phyloP scores from a whole-genome alignment of 2,888 invertebrate species.

The Lacanobia wlatinum region DNA sequence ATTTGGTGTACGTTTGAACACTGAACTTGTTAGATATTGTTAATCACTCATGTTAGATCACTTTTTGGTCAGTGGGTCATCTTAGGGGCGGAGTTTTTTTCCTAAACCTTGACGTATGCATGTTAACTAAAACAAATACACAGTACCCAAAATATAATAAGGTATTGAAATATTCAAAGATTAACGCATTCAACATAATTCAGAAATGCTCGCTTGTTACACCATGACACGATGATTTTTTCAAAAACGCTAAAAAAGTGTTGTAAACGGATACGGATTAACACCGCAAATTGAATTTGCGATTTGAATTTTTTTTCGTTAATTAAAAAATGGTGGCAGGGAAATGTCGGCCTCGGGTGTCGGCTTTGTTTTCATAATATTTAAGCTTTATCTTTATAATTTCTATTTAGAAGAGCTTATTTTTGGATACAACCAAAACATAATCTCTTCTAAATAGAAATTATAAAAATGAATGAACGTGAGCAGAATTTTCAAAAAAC shows the following conservation, averaged over 20 bases:
- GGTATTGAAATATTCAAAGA: neutral
- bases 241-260: constrained; percentile 35
- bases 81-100: too few species aligned
- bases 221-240: constrained; percentile 57
- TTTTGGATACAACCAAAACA: too few species aligned
- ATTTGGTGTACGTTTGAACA: too few species aligned
- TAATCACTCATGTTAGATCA: too few species aligned
- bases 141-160: too few species aligned
- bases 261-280: constrained; percentile 43
- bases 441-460: too few species aligned
- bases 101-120: too few species aligned
- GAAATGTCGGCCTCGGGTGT: constrained; percentile 18
- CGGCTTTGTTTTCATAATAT: constrained; percentile 25
- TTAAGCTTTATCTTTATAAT: neutral
- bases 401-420: neutral
- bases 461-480: too few species aligned
- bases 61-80: too few species aligned
- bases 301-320: constrained; percentile 39
- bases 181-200: constrained; percentile 19
- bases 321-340: constrained; percentile 41
- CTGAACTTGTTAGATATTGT: too few species aligned
- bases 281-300: constrained; percentile 51
- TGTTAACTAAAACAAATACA: too few species aligned
- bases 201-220: constrained; percentile 40
- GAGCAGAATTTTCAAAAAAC: too few species aligned